Conservation (phyloP, 2,797 vertebrate species). For the Centroberyx gerrardi region DNA sequence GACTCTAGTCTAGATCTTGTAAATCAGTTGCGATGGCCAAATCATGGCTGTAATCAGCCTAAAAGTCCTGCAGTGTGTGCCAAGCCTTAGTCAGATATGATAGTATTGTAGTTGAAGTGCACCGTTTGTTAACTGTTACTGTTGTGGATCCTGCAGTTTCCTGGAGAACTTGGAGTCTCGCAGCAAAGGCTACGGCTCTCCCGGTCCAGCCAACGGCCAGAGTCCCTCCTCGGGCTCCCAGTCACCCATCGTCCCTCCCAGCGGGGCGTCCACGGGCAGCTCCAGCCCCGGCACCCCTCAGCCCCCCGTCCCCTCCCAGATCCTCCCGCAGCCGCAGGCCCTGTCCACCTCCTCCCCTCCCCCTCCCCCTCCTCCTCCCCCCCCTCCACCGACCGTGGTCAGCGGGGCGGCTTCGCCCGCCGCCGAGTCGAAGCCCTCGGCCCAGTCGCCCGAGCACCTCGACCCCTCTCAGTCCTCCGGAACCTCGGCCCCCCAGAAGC, state of each 20-base stretch:
- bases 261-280: conserved; percentile 89
- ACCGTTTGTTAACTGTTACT: not conserved
- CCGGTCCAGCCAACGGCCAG: conserved; percentile 90
- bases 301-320: conserved; percentile 77
- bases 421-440: conserved; percentile 55
- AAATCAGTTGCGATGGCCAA: too few species aligned
- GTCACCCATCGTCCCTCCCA: conserved; percentile 91
- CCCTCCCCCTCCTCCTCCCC: conserved; percentile 24
- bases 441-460: conserved; percentile 69
- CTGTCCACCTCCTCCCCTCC: conserved; percentile 47
- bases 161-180: conserved; percentile 94
- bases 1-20: too few species aligned
- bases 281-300: conserved; percentile 95
- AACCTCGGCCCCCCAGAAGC: conserved; percentile 79
- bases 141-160: conserved; percentile 86
- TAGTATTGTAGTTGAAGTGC: not conserved
- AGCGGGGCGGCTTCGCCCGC: conserved; percentile 36
- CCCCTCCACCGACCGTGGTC: conserved; percentile 34
- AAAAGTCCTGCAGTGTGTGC: too few species aligned
- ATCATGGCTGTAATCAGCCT: too few species aligned
- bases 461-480: conserved; percentile 48
- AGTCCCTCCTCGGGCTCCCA: conserved; percentile 95
- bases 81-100: not conserved
- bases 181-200: conserved; percentile 87
- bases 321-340: conserved; percentile 63